Conservation (phyloP, 2,797 vertebrate species). For the Galago senegalensis region DNA sequence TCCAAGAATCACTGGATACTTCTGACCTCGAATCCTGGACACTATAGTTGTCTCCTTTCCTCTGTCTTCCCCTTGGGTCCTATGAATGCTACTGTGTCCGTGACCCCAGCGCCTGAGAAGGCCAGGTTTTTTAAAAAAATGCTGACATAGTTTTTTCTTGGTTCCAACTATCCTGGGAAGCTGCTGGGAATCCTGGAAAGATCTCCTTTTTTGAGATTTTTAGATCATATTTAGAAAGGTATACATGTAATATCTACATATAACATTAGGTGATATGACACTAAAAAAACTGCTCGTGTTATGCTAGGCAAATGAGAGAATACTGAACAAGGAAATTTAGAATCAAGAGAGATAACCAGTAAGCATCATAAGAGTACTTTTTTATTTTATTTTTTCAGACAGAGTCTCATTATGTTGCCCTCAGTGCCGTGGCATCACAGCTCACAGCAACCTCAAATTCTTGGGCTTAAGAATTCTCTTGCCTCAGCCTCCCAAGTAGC, state of each 20-base stretch:
- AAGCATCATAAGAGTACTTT: background rate
- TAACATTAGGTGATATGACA: background rate
- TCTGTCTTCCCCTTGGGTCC: background rate
- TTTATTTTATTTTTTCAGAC: no score
- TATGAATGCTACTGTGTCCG: conserved; percentile 46
- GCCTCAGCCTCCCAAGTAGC: no score
- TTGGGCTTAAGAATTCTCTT: no score
- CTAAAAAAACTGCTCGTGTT: background rate
- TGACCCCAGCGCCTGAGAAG: conserved; percentile 30
- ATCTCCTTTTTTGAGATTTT: conserved; percentile 86
- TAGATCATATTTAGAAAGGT: conserved; percentile 85
- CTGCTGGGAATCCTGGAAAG: conserved; percentile 28
- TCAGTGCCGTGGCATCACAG: no score
- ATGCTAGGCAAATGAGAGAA: background rate
- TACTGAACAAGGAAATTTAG: background rate
- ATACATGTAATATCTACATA: conserved; percentile 83
- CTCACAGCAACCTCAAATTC: no score
- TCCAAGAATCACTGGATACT: conserved; percentile 13
- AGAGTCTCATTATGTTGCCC: no score
- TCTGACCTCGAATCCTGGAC: background rate
- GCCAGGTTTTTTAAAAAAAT: conserved; percentile 28
- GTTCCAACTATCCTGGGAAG: conserved; percentile 27
- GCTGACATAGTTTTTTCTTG: conserved; percentile 8
- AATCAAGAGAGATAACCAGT: background rate
- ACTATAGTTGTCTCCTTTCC: background rate